These are phyloP conservation scores for Pinctada fucata DNA, from an alignment of 2,888 invertebrate genomes.

Conservation along the genomic window DNA sequence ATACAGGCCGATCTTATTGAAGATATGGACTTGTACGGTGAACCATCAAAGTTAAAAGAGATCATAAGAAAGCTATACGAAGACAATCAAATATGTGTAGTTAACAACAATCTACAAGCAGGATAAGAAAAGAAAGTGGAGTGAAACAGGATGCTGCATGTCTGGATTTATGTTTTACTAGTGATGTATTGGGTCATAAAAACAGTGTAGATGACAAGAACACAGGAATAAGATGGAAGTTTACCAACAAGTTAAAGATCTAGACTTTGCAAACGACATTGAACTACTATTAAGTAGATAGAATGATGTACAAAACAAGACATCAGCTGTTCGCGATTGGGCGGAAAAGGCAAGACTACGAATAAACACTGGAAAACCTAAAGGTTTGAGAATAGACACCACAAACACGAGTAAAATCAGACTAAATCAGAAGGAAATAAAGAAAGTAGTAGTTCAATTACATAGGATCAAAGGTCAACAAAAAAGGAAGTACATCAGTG, in stretches of 20 bases:
- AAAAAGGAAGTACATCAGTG: too few relatives aligned
- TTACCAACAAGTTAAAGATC: background rate
- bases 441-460: too few relatives aligned
- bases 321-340: too few relatives aligned
- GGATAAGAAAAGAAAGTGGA: background rate
- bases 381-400: too few relatives aligned
- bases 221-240: background rate
- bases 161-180: background rate
- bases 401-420: too few relatives aligned
- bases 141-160: conserved; percentile 1
- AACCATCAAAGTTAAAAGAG: background rate
- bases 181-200: conserved; percentile 1
- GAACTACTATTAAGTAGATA: background rate
- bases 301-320: background rate
- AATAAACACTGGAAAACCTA: too few relatives aligned
- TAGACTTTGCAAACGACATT: background rate
- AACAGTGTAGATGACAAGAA: background rate
- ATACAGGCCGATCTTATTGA: background rate
- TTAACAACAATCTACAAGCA: background rate
- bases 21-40: background rate
- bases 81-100: background rate
- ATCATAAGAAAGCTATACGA: background rate
- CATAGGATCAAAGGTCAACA: too few relatives aligned
- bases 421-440: too few relatives aligned
- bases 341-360: too few relatives aligned